Evolutionary conservation across 2,888 invertebrate genomes (phyloP), one percentile per base, ranked within the genome.

Genomic region (Cenopis cana): DNA sequence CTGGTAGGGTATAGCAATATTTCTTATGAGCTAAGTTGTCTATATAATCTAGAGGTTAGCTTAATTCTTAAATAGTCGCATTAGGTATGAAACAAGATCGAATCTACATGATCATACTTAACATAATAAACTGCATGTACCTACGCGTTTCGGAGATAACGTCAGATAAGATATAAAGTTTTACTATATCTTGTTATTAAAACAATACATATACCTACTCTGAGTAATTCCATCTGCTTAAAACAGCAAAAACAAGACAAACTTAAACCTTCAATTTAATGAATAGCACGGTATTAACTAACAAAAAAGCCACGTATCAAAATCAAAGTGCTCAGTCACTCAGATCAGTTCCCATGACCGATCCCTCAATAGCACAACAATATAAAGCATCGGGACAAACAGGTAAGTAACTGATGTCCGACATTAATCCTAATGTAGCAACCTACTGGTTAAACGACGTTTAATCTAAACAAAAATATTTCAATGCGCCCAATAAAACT

Each of bases 401-500:
- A 79, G 78, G 83, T 87, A 87, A 92, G 83, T 87, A 87, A 92
- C 86, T 90, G 91, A 91, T 91, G 90, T 89, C 77, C 74, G 87
- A 91, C 91, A 93, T 93, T 92, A 93, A 93, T 92, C 91, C 93
- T 91, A 91, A 93, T 92, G 91, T 87, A 89, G 86, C 85, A 83
- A 87, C 87, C 89, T 88, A 82, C 82, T 84, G 83, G 81, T 84
- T 88, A 91, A 90, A 89, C 87, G 90, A 85, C 91, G 88, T 91
- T 91, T 92, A 89, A 91, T 92, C 90, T 91, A 88, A 89, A 91
- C 91, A 88, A 89, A 91, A 92, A 93, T 92, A 93, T 91, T 92
- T 91, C 88, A 91, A 91, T 90, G 90, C 85, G 79, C 81, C 88
- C 89, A 92, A 91, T 90, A 91, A 91, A 90, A 92, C 85, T 88